phyloP scores from a whole-genome alignment of 2,888 invertebrate genomes.

The Pterobdella sp. region DNA sequence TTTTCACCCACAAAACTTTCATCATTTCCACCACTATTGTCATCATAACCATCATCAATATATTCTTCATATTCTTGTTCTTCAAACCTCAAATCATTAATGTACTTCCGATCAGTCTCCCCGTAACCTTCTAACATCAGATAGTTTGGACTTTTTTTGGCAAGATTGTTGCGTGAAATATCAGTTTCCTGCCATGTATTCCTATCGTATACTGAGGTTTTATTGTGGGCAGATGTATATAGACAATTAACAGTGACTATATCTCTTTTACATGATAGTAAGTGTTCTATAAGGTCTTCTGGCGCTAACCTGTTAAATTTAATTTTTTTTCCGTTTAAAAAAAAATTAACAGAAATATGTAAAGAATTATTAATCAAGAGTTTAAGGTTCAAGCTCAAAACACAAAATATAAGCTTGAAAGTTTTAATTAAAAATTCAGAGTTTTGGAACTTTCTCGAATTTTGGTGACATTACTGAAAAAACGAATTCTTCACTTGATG shows the following conservation, averaged over 20 bases:
- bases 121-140: constrained; percentile 46
- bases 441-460: background rate
- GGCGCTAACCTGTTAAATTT: constrained; percentile 39
- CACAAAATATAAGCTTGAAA: background rate
- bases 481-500: constrained; percentile 33
- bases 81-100: constrained; percentile 41
- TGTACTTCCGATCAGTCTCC: constrained; percentile 39
- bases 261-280: constrained; percentile 42
- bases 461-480: background rate
- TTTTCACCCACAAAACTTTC: background rate
- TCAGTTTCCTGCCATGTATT: constrained; percentile 47
- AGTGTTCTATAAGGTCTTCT: constrained; percentile 43
- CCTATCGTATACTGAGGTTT: constrained; percentile 41
- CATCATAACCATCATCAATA: background rate
- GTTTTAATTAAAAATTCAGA: background rate
- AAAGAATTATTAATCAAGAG: background rate
- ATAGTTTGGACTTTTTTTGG: constrained; percentile 36
- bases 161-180: constrained; percentile 40
- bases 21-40: background rate
- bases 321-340: background rate
- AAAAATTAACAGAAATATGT: background rate
- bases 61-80: constrained; percentile 7
- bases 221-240: constrained; percentile 33
- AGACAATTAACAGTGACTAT: constrained; percentile 44
- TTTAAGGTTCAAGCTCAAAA: too few species aligned